Conservation (phyloP, 2,888 invertebrate species). For the Scaptomyza reducta region DNA sequence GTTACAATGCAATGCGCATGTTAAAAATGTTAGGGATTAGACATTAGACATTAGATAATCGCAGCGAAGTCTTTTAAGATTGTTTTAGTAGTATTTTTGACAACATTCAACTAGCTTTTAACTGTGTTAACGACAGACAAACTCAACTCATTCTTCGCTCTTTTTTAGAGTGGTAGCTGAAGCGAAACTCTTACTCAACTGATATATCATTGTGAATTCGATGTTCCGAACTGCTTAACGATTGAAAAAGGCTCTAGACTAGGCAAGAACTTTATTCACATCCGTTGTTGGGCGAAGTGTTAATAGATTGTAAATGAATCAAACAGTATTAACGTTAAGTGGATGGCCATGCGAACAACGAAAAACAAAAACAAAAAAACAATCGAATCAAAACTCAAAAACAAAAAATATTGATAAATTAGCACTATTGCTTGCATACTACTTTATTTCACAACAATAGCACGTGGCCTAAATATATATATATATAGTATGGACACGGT, state of each 20-base stretch:
- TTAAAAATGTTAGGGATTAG: constrained; percentile 3
- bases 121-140: no score
- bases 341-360: constrained; percentile 7
- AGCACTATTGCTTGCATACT: constrained; percentile 16
- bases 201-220: no score
- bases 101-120: no score
- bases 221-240: neutral
- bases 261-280: neutral
- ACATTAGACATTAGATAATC: no score
- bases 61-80: no score
- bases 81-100: no score
- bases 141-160: neutral
- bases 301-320: neutral
- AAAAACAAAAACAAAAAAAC: constrained; percentile 12
- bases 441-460: constrained; percentile 9
- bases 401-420: constrained; percentile 16
- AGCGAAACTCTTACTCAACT: neutral
- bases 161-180: no score
- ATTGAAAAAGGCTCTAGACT: neutral
- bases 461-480: constrained; percentile 30
- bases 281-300: neutral
- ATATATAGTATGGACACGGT: neutral
- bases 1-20: constrained; percentile 8
- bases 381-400: constrained; percentile 8
- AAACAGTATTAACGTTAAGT: neutral